Conservation (phyloP, 2,888 invertebrate species). For the Glaucopsyche alexis region DNA sequence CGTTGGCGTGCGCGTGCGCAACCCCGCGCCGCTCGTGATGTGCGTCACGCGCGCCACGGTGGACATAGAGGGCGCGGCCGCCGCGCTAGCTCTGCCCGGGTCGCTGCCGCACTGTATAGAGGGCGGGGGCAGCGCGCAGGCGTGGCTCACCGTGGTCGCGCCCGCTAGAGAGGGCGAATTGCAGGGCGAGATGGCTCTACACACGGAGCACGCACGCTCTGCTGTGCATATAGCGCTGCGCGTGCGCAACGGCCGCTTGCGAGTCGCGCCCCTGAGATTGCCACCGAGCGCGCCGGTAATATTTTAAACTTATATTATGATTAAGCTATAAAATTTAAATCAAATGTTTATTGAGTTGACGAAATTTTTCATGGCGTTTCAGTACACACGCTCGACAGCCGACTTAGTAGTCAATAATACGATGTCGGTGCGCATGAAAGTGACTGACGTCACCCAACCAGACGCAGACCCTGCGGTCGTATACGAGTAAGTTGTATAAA, state of each 20-base stretch:
- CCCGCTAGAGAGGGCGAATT: conserved; percentile 47
- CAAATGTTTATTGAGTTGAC: background rate
- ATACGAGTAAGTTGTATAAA: conserved; percentile 24
- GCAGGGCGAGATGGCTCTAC: conserved; percentile 44
- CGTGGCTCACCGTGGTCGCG: conserved; percentile 51
- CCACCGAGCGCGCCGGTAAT: conserved; percentile 52
- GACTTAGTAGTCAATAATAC: conserved; percentile 90
- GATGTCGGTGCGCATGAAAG: conserved; percentile 89
- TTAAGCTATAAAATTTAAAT: background rate
- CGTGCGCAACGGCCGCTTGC: conserved; percentile 42
- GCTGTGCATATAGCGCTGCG: conserved; percentile 35
- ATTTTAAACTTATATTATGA: background rate
- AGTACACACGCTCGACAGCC: conserved; percentile 75
- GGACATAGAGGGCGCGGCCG: conserved; percentile 46
- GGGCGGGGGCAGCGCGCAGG: conserved; percentile 38
- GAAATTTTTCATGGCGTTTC: conserved; percentile 34
- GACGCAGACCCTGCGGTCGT: conserved; percentile 2
- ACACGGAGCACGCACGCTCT: conserved; percentile 38
- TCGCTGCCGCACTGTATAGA: conserved; percentile 36
- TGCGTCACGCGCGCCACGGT: conserved; percentile 48
- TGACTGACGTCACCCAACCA: conserved; percentile 81
- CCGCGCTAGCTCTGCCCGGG: conserved; percentile 44
- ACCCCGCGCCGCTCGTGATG: conserved; percentile 53
- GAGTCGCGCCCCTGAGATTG: conserved; percentile 39
- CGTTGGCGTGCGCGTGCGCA: conserved; percentile 75